Evolutionary conservation across 1,140 invertebrate species (phyloP), one percentile per base, ranked within the genome.

Genomic region (Diabrotica virgifera): DNA sequence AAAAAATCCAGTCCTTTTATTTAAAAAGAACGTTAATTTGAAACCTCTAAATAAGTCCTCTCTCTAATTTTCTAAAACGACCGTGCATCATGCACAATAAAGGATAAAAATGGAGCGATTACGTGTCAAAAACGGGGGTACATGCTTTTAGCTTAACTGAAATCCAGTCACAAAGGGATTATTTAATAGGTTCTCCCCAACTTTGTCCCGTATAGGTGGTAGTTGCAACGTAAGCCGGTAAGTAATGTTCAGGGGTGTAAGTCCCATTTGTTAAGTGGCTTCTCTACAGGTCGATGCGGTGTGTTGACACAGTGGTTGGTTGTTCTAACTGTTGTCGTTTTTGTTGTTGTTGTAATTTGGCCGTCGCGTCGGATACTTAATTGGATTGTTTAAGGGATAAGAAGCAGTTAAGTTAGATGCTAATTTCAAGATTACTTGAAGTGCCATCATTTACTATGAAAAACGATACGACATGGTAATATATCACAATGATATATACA

Each of bases 171-270:
- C 40, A 46, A 46, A 46, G 40, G 40, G 40, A 46, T 46, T 46
- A n/a, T 46, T 46, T 46, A 46, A 46, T 46, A 46, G 40, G n/a
- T 46, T n/a, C n/a, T 46, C n/a, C 40, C 40, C n/a, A 46, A 46
- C 40, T n/a, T 46, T n/a, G 40, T 46, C 40, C 40, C 40, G 8
- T 46, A 46, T 10, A 46, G 24, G 24, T n/a, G 40, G n/a, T 46
- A 8, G 40, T 46, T 8, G 40, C n/a, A 46, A 46, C 8, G 8
- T n/a, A n/a, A 46, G 40, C 24, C 24, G 40, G 40, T 46, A 46
- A 10, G 40, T 46, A 46, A 46, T 46, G 40, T 46, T 46, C 24
- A 46, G 40, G 40, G 40, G 40, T 46, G 40, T 46, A 46, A 46
- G 40, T 10, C 40, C 40, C 40, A 6, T 46, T 46, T 46, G 40